phyloP scores from a whole-genome alignment of 2,888 invertebrate genomes.

The Globia sparganii region DNA sequence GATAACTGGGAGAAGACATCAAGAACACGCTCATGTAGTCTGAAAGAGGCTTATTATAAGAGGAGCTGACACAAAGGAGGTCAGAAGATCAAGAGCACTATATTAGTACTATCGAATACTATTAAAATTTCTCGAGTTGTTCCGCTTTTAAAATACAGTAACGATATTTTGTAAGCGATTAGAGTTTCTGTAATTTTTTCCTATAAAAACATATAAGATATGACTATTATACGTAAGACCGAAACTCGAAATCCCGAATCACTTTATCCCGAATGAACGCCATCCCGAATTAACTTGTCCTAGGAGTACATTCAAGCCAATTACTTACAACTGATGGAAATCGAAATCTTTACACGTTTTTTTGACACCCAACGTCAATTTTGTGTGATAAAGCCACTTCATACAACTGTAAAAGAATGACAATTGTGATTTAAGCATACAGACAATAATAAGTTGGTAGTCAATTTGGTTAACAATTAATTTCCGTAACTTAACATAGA shows the following conservation, averaged over 20 bases:
- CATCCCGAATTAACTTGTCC: too few species aligned
- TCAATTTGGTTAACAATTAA: not conserved
- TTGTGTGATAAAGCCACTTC: not conserved
- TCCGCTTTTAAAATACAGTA: too few species aligned
- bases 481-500: not conserved
- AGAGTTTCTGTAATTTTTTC: not conserved
- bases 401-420: not conserved
- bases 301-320: too few species aligned
- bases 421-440: not conserved
- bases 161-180: not conserved
- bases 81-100: slow-evolving; percentile 12
- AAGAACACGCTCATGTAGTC: slow-evolving; percentile 20
- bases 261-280: too few species aligned
- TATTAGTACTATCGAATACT: too few species aligned
- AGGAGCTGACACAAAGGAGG: slow-evolving; percentile 1
- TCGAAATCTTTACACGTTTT: too few species aligned
- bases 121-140: not conserved
- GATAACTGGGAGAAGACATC: slow-evolving; percentile 54
- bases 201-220: not conserved
- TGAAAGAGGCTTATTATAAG: slow-evolving; percentile 46
- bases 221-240: too few species aligned
- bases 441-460: not conserved
- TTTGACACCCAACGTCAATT: not conserved
- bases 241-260: too few species aligned
- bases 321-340: not conserved